A percentile compares a stretch with the other conserved stretches of the same genome.
Conservation (phyloP, 2,113 vertebrate genomes). For the Brachypteracias leptosomus region DNA sequence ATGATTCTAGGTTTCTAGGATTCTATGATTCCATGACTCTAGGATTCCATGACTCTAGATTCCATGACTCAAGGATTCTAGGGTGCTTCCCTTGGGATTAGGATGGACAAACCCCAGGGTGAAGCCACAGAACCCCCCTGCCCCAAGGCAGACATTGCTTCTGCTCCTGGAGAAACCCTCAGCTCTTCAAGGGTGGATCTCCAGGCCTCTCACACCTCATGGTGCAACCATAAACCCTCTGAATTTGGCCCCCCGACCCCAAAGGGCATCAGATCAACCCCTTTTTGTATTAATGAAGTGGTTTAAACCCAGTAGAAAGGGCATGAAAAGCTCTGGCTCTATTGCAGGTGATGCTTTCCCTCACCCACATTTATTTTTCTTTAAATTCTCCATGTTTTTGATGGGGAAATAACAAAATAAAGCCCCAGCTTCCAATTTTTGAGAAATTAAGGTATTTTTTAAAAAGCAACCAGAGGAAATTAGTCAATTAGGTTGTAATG, state of each 20-base stretch:
- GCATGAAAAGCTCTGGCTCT: neutral
- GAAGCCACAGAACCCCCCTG: neutral
- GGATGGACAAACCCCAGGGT: neutral
- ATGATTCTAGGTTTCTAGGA: too few relatives aligned
- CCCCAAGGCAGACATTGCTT: rapidly evolving
- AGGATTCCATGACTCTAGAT: too few relatives aligned
- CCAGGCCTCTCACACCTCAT: rapidly evolving
- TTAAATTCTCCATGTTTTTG: neutral
- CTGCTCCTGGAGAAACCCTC: neutral
- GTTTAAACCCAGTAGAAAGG: neutral
- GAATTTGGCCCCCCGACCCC: neutral
- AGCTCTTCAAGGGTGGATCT: neutral
- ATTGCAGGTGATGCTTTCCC: neutral
- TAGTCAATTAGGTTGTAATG: neutral
- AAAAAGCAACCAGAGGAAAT: neutral
- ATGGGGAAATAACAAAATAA: neutral
- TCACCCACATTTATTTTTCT: neutral
- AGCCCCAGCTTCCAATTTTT: neutral
- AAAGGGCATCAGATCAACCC: neutral
- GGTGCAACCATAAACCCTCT: neutral
- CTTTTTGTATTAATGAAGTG: neutral
- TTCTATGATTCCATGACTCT: too few relatives aligned
- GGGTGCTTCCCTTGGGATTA: neutral
- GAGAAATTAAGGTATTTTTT: neutral
- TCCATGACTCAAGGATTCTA: too few relatives aligned